These are phyloP conservation scores for Lasioglossum morio DNA, from an alignment of 2,888 invertebrate species.

Conservation along the genomic window DNA sequence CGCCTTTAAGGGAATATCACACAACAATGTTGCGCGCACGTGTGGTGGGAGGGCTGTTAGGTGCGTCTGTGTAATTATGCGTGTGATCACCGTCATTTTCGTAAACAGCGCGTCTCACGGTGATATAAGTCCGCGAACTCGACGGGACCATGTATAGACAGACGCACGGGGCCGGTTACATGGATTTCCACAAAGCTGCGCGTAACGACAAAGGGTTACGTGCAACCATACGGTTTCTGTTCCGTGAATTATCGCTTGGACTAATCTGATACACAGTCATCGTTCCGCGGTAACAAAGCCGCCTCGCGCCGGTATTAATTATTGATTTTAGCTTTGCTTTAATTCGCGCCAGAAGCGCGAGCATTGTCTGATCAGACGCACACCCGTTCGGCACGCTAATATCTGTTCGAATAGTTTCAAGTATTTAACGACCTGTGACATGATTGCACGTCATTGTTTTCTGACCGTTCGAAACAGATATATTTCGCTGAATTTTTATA, in stretches of 20 bases:
- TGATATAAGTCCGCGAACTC: neutral
- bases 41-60: neutral
- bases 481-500: neutral
- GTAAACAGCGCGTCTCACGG: neutral
- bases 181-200: constrained; percentile 13
- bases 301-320: constrained; percentile 38
- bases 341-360: neutral
- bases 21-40: no score
- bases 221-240: constrained; percentile 20
- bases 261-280: constrained; percentile 29
- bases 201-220: constrained; percentile 23
- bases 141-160: neutral
- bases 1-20: no score
- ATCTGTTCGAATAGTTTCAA: neutral
- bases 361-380: neutral
- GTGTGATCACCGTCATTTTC: neutral
- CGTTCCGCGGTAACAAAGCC: constrained; percentile 30
- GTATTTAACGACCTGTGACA: constrained; percentile 4
- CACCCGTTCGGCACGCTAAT: neutral
- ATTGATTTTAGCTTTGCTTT: constrained; percentile 37
- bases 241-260: constrained; percentile 33
- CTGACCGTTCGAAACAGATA: neutral
- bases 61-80: neutral
- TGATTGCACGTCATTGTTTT: neutral
- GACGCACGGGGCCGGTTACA: constrained; percentile 6